phyloP scores from a whole-genome alignment of 1,140 invertebrate species.

The Mesaphorura yosii region DNA sequence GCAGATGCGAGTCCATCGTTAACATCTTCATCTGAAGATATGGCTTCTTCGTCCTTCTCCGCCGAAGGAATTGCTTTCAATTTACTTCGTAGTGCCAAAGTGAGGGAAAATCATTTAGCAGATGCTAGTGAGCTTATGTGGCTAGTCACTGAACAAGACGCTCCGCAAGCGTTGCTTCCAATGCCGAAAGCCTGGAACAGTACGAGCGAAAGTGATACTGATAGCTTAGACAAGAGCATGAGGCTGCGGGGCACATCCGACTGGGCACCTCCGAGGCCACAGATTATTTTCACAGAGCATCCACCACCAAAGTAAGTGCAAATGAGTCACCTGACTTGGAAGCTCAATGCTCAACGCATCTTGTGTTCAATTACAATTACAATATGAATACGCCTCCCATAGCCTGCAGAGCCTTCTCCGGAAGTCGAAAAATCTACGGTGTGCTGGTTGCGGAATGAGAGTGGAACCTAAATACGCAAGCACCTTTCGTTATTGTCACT shows the following conservation, averaged over 20 bases:
- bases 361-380: no score
- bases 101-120: constrained; percentile 53
- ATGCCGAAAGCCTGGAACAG: constrained; percentile 57
- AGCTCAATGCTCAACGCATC: no score
- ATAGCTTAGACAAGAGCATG: constrained; percentile 37
- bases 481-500: constrained; percentile 68
- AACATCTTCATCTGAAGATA: constrained; percentile 47
- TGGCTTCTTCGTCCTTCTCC: constrained; percentile 42
- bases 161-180: constrained; percentile 62
- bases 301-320: constrained; percentile 49
- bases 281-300: constrained; percentile 72
- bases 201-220: constrained; percentile 37
- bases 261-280: constrained; percentile 73
- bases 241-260: constrained; percentile 58
- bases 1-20: constrained; percentile 35
- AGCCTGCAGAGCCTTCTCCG: constrained; percentile 53
- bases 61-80: constrained; percentile 69
- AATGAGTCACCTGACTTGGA: no score
- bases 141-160: constrained; percentile 68
- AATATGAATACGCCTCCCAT: constrained; percentile 32
- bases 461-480: constrained; percentile 58
- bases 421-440: constrained; percentile 66
- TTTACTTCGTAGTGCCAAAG: constrained; percentile 61
- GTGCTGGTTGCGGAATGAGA: constrained; percentile 74
- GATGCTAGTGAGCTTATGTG: constrained; percentile 67